phyloP scores from a whole-genome alignment of 1,140 invertebrate genomes.

The Theocolax elegans region DNA sequence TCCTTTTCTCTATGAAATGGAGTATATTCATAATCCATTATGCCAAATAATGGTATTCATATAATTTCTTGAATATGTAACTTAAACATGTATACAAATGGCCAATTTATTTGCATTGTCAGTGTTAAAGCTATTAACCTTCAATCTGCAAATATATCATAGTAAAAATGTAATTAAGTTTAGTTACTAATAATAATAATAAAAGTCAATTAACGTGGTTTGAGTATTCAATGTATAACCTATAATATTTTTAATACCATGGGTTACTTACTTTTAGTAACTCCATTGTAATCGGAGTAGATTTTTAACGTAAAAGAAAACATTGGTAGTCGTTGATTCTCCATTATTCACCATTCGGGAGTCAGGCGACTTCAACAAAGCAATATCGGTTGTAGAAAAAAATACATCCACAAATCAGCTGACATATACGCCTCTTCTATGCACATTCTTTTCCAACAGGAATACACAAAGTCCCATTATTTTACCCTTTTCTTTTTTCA shows the following conservation, averaged over 20 bases:
- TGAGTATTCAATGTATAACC: too few species aligned
- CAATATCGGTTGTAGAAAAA: neutral
- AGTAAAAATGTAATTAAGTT: neutral
- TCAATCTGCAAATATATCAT: neutral
- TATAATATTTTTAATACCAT: neutral
- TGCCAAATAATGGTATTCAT: conserved; percentile 26
- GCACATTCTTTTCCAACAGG: too few species aligned
- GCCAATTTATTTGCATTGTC: neutral
- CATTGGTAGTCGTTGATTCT: neutral
- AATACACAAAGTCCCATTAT: too few species aligned
- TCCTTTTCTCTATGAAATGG: conserved; percentile 74
- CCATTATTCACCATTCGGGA: neutral
- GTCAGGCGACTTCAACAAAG: neutral
- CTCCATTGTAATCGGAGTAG: too few species aligned
- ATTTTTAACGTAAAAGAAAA: too few species aligned
- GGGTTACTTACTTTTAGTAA: neutral
- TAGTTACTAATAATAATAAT: too few species aligned
- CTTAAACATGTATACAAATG: conserved; percentile 5
- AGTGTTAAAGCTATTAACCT: neutral
- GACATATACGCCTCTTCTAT: too few species aligned
- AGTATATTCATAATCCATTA: conserved; percentile 75
- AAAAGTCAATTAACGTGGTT: too few species aligned
- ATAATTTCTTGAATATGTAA: neutral
- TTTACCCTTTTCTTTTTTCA: too few species aligned
- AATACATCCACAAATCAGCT: conserved; percentile 6